A percentile compares a stretch with the other conserved stretches of the same genome.
Conservation (phyloP, 2,797 vertebrate species). For the Tachyglossus aculeatus region DNA sequence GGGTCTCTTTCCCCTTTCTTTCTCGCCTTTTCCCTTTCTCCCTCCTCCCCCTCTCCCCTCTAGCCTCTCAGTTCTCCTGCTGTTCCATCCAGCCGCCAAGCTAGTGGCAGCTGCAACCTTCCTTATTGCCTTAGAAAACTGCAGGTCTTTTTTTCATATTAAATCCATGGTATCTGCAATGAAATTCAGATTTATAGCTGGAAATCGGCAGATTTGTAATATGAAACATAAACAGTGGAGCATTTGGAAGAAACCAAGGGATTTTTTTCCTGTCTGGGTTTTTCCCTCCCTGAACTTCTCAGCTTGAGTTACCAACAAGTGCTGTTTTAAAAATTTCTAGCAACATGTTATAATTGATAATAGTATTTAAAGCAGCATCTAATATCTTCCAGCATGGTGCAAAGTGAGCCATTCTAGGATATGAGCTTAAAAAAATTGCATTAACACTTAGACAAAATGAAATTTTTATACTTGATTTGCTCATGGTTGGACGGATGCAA, state of each 20-base stretch:
- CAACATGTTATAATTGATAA: slow-evolving; percentile 64
- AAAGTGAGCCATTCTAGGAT: slow-evolving; percentile 56
- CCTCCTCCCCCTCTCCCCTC: not conserved
- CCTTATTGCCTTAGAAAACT: slow-evolving; percentile 22
- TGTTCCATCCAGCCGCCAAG: slow-evolving; percentile 10
- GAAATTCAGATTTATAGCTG: slow-evolving; percentile 63
- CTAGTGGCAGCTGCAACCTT: slow-evolving; percentile 17
- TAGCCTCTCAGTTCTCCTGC: slow-evolving; percentile 13
- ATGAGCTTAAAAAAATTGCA: slow-evolving; percentile 67
- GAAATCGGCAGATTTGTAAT: slow-evolving; percentile 49
- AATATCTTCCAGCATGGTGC: slow-evolving; percentile 55
- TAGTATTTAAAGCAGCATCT: slow-evolving; percentile 59
- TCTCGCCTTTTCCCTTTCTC: not conserved
- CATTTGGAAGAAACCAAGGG: slow-evolving; percentile 18
- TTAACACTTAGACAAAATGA: slow-evolving; percentile 70
- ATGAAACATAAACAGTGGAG: slow-evolving; percentile 43
- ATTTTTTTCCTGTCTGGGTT: slow-evolving; percentile 16
- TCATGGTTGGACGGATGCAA: slow-evolving; percentile 59
- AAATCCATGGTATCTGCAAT: slow-evolving; percentile 31
- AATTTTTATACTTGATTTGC: slow-evolving; percentile 69
- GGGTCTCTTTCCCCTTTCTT: slow-evolving; percentile 5
- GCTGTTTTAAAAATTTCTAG: slow-evolving; percentile 60
- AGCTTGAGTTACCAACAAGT: slow-evolving; percentile 35
- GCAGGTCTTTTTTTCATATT: slow-evolving; percentile 42
- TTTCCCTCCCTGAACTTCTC: slow-evolving; percentile 53